Base-by-base conservation (phyloP, 2,113 vertebrate genomes). In the Balaenoptera acutorostrata region DNA sequence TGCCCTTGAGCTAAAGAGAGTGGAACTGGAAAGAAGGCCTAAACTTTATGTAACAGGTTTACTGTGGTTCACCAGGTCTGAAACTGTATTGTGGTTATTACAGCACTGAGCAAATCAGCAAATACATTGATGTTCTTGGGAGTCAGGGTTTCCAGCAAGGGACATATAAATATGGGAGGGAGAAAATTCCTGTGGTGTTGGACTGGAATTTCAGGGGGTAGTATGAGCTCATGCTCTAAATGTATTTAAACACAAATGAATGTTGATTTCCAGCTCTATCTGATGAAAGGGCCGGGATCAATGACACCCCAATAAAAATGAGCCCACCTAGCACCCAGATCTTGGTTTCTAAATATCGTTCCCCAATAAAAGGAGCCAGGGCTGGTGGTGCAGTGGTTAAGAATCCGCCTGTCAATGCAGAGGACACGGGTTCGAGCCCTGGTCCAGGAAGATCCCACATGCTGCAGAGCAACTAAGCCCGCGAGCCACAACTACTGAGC, bases 121-220 rank as follows among this genome's bases (percentile, higher is more conserved):
- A 20, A 46, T 13, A 5, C 8, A 3, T 1, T 11, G 20, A 41
- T 33, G n/a, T 29, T 31, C 6, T 13, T 10, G 14, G 23, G 8
- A 61, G n/a, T 8, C 69, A 18, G 7, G 13, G 31, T 66, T 55
- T 46, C 82, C 87, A 10, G 69, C 36, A 13, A n/a, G 52, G 69
- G 23, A 64, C 23, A 14, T 18, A 31, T 55, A 52, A 15, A 20
- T 25, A 11, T 0, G 8, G 33, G 36, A 84, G 6, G 21, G 39
- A n/a, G 20, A 25, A n/a, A 17, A 20, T 3, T 14, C 44, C 92
- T 29, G 12, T 10, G 59, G 23, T 10, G 31, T 8, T 63, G 36
- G 44, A 31, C 41, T 33, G 61, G 93, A 68, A 25, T 64, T 52
- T 66, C 27, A 80, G 39, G n/a, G 41, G 3, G 41, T 20, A 41